Evolutionary conservation across 1,140 invertebrate species (phyloP).

Genomic region (Drosophila serrata): DNA sequence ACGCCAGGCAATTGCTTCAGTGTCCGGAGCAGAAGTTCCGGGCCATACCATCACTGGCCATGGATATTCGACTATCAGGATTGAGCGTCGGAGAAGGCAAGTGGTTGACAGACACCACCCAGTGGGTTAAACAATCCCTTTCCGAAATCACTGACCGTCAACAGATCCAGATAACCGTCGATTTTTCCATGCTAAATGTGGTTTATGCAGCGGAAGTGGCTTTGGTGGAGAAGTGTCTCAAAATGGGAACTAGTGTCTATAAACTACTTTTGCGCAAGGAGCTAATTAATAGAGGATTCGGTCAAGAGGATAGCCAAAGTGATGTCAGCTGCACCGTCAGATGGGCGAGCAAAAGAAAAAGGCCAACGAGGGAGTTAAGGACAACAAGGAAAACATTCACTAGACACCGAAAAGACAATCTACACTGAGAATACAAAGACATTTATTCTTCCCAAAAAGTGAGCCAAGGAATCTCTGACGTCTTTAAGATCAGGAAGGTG

Average conservation of each 20-base stretch:
- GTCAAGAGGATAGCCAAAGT: not conserved
- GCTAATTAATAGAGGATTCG: conserved; percentile 25
- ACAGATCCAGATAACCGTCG: conserved; percentile 38
- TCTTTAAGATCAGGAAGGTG: not conserved
- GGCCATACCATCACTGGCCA: conserved; percentile 21
- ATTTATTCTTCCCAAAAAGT: not conserved
- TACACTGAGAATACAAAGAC: not conserved
- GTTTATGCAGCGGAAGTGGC: conserved; percentile 41
- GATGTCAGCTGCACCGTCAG: not conserved
- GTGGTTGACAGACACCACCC: conserved; percentile 12
- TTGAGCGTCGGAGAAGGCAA: conserved; percentile 2
- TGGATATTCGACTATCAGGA: conserved; percentile 46
- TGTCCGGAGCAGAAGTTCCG: conserved; percentile 28
- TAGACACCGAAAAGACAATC: too few relatives aligned
- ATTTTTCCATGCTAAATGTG: conserved; percentile 36
- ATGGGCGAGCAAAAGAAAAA: not conserved
- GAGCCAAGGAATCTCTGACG: not conserved
- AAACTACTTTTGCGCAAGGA: conserved; percentile 24
- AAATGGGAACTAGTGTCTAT: conserved; percentile 37
- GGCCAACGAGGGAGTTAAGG: not conserved
- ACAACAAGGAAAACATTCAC: not conserved
- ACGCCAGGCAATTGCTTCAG: conserved; percentile 21
- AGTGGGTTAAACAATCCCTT: conserved; percentile 27
- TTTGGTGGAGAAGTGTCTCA: conserved; percentile 49
- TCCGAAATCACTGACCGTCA: conserved; percentile 7